phyloP scores from a whole-genome alignment of 2,797 vertebrate genomes.

The Malurus splendens region DNA sequence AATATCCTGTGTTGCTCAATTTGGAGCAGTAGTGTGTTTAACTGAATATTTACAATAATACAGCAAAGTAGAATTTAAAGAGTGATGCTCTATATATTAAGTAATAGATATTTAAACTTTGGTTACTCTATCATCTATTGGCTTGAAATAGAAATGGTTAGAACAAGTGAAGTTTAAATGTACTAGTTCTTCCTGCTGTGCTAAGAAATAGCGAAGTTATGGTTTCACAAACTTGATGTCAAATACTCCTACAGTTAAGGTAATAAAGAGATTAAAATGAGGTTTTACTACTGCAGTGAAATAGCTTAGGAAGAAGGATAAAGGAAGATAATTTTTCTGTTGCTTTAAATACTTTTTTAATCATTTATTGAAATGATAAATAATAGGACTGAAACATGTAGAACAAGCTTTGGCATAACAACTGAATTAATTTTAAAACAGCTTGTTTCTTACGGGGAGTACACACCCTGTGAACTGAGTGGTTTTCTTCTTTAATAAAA shows the following conservation, averaged over 20 bases:
- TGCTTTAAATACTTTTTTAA: not conserved
- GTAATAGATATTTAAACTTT: not conserved
- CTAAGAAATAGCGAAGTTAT: slow-evolving; percentile 37
- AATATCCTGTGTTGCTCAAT: not conserved
- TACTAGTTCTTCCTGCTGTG: not conserved
- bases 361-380: slow-evolving; percentile 25
- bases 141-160: not conserved
- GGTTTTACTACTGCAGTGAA: slow-evolving; percentile 17
- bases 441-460: not conserved
- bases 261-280: slow-evolving; percentile 10
- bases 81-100: not conserved
- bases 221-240: slow-evolving; percentile 6
- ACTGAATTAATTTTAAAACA: slow-evolving; percentile 40
- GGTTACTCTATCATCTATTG: not conserved
- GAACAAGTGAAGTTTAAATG: not conserved
- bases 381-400: slow-evolving; percentile 11
- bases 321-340: not conserved
- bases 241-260: not conserved
- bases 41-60: not conserved
- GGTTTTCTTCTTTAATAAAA: slow-evolving; percentile 16
- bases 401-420: not conserved
- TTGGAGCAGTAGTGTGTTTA: not conserved
- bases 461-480: not conserved
- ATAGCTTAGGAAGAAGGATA: not conserved
- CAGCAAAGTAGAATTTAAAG: not conserved